These are phyloP conservation scores for Xylota segnis DNA, from an alignment of 2,888 invertebrate species.

Conservation along the genomic window DNA sequence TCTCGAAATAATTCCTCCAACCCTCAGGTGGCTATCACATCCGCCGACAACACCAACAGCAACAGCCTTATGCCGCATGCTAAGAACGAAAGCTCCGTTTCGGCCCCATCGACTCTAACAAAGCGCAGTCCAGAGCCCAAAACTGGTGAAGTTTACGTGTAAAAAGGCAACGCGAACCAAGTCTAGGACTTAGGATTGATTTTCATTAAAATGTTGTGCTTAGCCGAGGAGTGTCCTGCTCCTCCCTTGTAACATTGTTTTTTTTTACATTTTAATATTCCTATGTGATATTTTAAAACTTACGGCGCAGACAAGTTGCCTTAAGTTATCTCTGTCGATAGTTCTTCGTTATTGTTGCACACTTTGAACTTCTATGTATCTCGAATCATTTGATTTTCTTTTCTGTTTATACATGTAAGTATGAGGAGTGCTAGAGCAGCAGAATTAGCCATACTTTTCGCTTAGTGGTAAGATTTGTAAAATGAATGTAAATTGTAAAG, in stretches of 20 bases:
- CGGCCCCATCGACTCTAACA: conserved; percentile 83
- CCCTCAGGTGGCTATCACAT: conserved; percentile 30
- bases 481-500: conserved; percentile 58
- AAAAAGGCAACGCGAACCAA: conserved; percentile 25
- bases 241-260: conserved; percentile 18
- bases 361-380: conserved; percentile 54
- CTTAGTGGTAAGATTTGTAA: conserved; percentile 46
- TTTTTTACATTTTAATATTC: conserved; percentile 57
- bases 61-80: conserved; percentile 46
- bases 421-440: conserved; percentile 26
- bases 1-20: conserved; percentile 60
- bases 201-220: conserved; percentile 33
- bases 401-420: conserved; percentile 33
- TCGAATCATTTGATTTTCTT: conserved; percentile 47
- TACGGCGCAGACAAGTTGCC: conserved; percentile 41
- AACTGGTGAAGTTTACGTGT: conserved; percentile 84
- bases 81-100: conserved; percentile 76
- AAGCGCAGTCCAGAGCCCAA: conserved; percentile 83
- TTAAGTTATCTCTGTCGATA: conserved; percentile 40
- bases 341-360: conserved; percentile 38
- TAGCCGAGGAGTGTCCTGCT: conserved; percentile 17
- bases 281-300: conserved; percentile 69
- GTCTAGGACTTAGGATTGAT: conserved; percentile 3
- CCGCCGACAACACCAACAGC: conserved; percentile 8
- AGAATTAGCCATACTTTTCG: conserved; percentile 62